phyloP scores from a whole-genome alignment of 35 echinoderm and acorn worm genomes.

The Holothuria glaberrima region DNA sequence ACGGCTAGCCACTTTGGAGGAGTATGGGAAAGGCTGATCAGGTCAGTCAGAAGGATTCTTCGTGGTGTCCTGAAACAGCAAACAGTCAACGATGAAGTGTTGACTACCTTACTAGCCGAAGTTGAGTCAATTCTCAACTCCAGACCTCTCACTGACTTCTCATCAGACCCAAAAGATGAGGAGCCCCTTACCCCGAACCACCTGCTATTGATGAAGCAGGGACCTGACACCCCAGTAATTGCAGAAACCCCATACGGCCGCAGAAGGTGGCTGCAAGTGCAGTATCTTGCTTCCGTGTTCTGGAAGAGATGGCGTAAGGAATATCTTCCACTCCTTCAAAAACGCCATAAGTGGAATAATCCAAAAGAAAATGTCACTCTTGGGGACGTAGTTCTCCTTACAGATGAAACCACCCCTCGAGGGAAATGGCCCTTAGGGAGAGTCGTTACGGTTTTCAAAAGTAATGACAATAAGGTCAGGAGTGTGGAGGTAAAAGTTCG shows the following conservation, averaged over 20 bases:
- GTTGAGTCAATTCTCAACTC: slow-evolving; percentile 68
- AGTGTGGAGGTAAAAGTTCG: slow-evolving; percentile 10
- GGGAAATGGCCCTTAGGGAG: slow-evolving; percentile 44
- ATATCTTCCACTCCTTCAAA: slow-evolving; percentile 48
- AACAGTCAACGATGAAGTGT: neutral
- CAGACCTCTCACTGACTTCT: slow-evolving; percentile 56
- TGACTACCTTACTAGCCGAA: slow-evolving; percentile 36
- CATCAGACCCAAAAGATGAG: slow-evolving; percentile 25
- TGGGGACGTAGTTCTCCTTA: slow-evolving; percentile 47
- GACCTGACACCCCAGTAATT: neutral
- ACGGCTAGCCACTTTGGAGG: slow-evolving; percentile 10
- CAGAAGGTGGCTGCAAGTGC: slow-evolving; percentile 64
- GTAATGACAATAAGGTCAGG: slow-evolving; percentile 45
- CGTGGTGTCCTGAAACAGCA: too few relatives aligned
- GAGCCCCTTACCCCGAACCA: slow-evolving; percentile 77
- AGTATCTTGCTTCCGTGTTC: slow-evolving; percentile 65
- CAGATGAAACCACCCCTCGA: slow-evolving; percentile 14
- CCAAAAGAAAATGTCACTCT: slow-evolving; percentile 27
- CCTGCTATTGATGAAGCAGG: slow-evolving; percentile 18
- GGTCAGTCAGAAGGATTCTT: neutral
- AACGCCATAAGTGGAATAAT: slow-evolving; percentile 38
- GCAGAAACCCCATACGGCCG: neutral
- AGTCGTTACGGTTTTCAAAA: slow-evolving; percentile 21
- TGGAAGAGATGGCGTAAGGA: slow-evolving; percentile 64
- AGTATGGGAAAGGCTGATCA: neutral